Percentiles rank a stretch among this genome's conserved stretches.
Conservation (phyloP, 2,888 invertebrate species). For the Nasonia oneida region DNA sequence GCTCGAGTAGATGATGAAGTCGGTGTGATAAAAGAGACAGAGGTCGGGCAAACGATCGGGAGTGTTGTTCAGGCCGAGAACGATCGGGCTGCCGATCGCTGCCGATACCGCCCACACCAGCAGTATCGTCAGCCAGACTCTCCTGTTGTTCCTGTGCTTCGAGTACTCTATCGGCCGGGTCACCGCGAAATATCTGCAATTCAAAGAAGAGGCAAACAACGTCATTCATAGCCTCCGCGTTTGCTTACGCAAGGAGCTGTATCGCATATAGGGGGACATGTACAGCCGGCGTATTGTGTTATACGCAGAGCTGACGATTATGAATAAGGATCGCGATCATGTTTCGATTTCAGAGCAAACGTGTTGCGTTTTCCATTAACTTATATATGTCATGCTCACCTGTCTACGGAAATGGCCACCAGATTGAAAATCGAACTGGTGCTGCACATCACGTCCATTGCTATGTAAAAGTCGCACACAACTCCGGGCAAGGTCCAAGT, state of each 20-base stretch:
- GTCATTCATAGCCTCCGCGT: background rate
- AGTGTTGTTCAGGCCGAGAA: conserved; percentile 96
- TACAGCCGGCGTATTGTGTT: too few relatives aligned
- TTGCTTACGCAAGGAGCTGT: background rate
- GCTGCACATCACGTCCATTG: conserved; percentile 98
- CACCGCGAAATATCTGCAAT: conserved; percentile 97
- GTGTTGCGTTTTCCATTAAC: too few relatives aligned
- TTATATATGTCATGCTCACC: conserved; percentile 82
- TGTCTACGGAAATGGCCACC: conserved; percentile 98
- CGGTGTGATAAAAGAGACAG: conserved; percentile 98
- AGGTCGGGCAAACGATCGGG: conserved; percentile 90
- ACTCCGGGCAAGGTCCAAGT: conserved; percentile 94
- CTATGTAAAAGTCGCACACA: conserved; percentile 98
- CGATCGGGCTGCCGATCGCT: conserved; percentile 97
- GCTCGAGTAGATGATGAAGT: conserved; percentile 98
- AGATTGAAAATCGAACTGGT: conserved; percentile 99
- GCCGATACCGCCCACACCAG: conserved; percentile 97
- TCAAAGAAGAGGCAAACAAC: background rate
- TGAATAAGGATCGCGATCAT: too few relatives aligned
- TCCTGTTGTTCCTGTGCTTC: conserved; percentile 93
- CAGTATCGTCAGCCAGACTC: conserved; percentile 96
- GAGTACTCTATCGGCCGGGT: conserved; percentile 99
- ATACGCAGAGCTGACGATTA: too few relatives aligned
- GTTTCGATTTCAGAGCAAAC: too few relatives aligned
- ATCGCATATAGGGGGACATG: too few relatives aligned